Conservation (phyloP, 23 tunicate genomes). For the Corella eumyota region DNA sequence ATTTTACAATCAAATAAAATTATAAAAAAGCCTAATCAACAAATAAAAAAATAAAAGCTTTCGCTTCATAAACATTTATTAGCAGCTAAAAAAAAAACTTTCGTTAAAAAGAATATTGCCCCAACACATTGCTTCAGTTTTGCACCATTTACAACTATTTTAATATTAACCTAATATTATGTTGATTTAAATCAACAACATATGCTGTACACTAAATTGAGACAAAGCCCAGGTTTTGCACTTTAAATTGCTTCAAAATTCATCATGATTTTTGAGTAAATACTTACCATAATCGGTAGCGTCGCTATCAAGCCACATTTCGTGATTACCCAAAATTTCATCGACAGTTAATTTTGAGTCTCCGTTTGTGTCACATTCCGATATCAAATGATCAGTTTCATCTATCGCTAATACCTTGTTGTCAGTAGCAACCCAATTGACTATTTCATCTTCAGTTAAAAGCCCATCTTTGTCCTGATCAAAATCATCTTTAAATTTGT, state of each 20-base stretch:
- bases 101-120: too few relatives aligned
- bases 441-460: constrained; percentile 49
- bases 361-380: constrained; percentile 37
- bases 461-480: constrained; percentile 32
- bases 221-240: too few relatives aligned
- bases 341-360: constrained; percentile 38
- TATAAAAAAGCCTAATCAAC: too few relatives aligned
- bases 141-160: too few relatives aligned
- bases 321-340: constrained; percentile 58
- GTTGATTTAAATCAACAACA: too few relatives aligned
- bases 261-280: constrained; percentile 54
- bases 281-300: constrained; percentile 82
- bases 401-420: constrained; percentile 48
- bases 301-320: constrained; percentile 73
- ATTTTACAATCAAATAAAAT: too few relatives aligned
- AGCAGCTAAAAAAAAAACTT: too few relatives aligned
- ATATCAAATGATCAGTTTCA: constrained; percentile 76
- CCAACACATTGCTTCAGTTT: too few relatives aligned
- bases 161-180: too few relatives aligned
- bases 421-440: constrained; percentile 66
- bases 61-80: too few relatives aligned
- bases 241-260: constrained; percentile 50
- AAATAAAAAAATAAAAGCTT: too few relatives aligned
- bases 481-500: constrained; percentile 54
- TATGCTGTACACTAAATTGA: too few relatives aligned